Evolutionary conservation across 30 jellyfish, hydroid and myxozoan genomes (phyloP), one percentile per base, ranked within the genome.

Genomic region (Cassiopea andromeda): DNA sequence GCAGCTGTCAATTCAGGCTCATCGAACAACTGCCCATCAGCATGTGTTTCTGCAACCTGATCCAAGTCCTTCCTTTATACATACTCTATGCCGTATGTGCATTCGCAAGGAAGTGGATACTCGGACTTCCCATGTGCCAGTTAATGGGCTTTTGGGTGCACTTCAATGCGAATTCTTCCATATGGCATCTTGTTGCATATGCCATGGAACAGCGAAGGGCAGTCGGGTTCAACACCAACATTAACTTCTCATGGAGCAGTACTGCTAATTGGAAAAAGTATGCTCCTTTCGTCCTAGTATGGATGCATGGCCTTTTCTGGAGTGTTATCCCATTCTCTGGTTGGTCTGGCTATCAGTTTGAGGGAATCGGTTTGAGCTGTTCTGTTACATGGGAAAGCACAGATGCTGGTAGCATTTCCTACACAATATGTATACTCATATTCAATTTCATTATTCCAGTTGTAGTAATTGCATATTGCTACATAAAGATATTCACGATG

Each of bases 291-390:
- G 48, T 60, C 46, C 64, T 75, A 2, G 61, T 71, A 2, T 81
- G 92, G 97, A 2, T 75, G 68, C 82, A 89, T 18, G 97, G 97
- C 13, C 45, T 89, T 18, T 44, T 89, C 78, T 89, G 97, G 97
- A 68, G 91, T 45, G 46, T 58, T 4, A 66, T 71, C 14, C 97
- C 97, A 2, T 69, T 89, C 50, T 46, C 73, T 46, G 92, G 92
- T 7, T 89, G 97, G 97, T 77, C 82, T 13, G 83, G 75, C 50
- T 89, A 89, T 46, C 92, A 61, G 19, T 78, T 45, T 14, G 97
- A 89, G 58, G 97, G 97, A 3, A 45, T 89, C 44, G 69, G 80
- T 3, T 60, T 89, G 15, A 82, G 97, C 74, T 89, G 97, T 64
- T 81, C 97, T 60, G 82, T 89, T n/a, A 80, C 87, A 2, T 89